phyloP scores from a whole-genome alignment of 2,888 invertebrate species.

The Epiperipatus broadwayi region DNA sequence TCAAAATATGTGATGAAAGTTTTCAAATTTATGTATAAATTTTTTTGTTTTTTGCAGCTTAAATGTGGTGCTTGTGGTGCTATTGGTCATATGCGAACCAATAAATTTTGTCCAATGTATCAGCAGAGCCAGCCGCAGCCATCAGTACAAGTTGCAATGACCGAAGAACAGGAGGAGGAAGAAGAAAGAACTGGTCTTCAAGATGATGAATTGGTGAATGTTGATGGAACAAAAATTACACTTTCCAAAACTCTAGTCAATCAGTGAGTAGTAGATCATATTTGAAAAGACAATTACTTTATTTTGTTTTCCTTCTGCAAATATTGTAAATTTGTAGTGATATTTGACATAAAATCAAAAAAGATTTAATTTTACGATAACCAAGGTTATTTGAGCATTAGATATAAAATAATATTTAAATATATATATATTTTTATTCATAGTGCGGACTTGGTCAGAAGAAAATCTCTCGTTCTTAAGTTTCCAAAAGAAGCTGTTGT shows the following conservation, averaged over 20 bases:
- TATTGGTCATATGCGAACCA: constrained; percentile 60
- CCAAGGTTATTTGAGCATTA: no score
- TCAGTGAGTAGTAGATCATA: constrained; percentile 26
- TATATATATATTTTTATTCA: no score
- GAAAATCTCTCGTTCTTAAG: constrained; percentile 53
- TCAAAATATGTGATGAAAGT: no score
- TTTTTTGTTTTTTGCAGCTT: constrained; percentile 32
- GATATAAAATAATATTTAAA: no score
- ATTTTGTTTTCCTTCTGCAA: no score
- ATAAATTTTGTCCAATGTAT: constrained; percentile 90
- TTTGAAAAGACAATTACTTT: no score
- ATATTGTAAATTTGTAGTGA: constrained; percentile 33
- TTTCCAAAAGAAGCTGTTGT: constrained; percentile 51
- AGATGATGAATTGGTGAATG: constrained; percentile 71
- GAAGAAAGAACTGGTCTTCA: constrained; percentile 46
- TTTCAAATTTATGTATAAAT: no score
- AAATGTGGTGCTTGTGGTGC: constrained; percentile 92
- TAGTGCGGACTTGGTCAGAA: constrained; percentile 64
- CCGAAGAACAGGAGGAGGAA: constrained; percentile 59
- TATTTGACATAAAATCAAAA: constrained; percentile 1
- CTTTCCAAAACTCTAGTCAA: constrained; percentile 68
- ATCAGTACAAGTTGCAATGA: constrained; percentile 47
- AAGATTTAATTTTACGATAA: constrained; percentile 6
- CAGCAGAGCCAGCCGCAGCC: constrained; percentile 39
- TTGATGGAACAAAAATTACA: constrained; percentile 84